phyloP scores from a whole-genome alignment of 2,888 invertebrate genomes.

The Cremastinae sp. region DNA sequence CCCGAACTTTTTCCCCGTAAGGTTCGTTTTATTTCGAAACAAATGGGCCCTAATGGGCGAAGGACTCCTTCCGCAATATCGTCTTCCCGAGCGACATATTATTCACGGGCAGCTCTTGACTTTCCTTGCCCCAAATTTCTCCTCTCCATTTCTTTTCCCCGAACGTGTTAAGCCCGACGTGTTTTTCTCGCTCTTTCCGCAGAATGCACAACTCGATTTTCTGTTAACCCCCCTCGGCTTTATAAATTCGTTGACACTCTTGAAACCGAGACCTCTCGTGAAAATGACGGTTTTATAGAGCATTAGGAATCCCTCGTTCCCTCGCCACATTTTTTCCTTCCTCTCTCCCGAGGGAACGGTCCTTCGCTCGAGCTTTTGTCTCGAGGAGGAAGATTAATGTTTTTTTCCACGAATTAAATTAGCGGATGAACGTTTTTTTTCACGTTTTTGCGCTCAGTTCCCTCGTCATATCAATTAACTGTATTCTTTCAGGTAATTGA shows the following conservation, averaged over 20 bases:
- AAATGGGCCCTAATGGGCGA: constrained; percentile 1
- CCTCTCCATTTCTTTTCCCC: constrained; percentile 24
- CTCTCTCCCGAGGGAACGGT: not conserved
- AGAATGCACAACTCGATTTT: constrained; percentile 24
- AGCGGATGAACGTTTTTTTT: not conserved
- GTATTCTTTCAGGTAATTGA: no score
- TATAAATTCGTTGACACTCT: constrained; percentile 58
- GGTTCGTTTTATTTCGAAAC: constrained; percentile 10
- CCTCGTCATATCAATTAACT: not conserved
- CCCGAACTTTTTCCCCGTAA: constrained; percentile 39
- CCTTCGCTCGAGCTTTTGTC: not conserved
- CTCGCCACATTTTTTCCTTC: not conserved
- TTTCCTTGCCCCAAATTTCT: constrained; percentile 4
- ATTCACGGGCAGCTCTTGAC: constrained; percentile 1
- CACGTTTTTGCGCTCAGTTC: no score
- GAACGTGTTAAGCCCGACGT: constrained; percentile 43
- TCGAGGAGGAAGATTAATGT: not conserved
- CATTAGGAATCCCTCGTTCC: constrained; percentile 24
- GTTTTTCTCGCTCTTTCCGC: constrained; percentile 20
- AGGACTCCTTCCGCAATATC: constrained; percentile 47
- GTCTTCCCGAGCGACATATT: constrained; percentile 25
- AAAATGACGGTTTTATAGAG: constrained; percentile 50
- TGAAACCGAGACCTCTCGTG: constrained; percentile 11
- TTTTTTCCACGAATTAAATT: constrained; percentile 21
- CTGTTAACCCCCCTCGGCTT: constrained; percentile 19